Conservation (phyloP, 1,140 invertebrate species). For the Drosophila elegans region DNA sequence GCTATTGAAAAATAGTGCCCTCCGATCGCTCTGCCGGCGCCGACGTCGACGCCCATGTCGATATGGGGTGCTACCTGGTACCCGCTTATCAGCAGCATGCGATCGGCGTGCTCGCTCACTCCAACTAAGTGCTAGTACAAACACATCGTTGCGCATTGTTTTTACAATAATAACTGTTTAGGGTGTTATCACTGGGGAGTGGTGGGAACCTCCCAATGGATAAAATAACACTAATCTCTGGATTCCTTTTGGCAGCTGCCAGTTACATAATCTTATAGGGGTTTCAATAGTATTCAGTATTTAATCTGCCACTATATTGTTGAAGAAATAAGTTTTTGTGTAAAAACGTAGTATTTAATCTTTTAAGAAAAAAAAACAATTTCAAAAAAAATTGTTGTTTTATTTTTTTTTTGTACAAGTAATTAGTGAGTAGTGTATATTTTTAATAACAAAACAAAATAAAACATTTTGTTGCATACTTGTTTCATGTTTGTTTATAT, state of each 20-base stretch:
- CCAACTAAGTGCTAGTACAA: conserved; percentile 1
- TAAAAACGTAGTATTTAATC: too few species aligned
- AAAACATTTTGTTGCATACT: too few species aligned
- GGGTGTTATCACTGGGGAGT: conserved; percentile 25
- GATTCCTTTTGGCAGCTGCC: background rate
- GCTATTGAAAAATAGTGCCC: conserved; percentile 57
- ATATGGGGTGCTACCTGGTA: conserved; percentile 42
- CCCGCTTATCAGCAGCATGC: conserved; percentile 53
- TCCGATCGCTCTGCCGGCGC: conserved; percentile 20
- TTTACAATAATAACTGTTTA: conserved; percentile 18
- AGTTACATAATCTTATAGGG: background rate
- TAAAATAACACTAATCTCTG: conserved; percentile 6
- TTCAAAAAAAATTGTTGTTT: too few species aligned
- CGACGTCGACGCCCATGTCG: conserved; percentile 15
- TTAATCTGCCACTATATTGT: too few species aligned
- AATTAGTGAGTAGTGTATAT: background rate
- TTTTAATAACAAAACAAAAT: background rate
- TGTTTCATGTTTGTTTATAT: too few species aligned
- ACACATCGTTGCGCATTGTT: conserved; percentile 6
- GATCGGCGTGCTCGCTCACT: conserved; percentile 36
- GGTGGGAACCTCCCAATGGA: conserved; percentile 2
- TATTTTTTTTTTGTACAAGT: too few species aligned
- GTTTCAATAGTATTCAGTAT: too few species aligned
- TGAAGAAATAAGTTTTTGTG: too few species aligned
- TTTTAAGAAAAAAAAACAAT: too few species aligned